Evolutionary conservation across 2,113 vertebrate species (phyloP), one percentile per base, ranked within the genome.

Genomic region (Cyrtonyx montezumae): DNA sequence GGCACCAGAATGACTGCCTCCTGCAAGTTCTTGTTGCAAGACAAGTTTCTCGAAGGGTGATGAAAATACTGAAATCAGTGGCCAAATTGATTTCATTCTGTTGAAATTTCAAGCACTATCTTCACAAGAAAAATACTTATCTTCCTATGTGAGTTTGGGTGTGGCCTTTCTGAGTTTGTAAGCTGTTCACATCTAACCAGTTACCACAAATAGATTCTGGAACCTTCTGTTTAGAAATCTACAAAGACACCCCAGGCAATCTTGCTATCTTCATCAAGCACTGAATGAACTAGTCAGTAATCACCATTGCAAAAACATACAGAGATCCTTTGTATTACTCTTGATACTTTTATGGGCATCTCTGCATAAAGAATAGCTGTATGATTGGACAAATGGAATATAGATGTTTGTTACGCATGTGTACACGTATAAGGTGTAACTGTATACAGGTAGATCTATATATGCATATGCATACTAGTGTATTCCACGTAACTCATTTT

Each of bases 131-230:
- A 71, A 55, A 20, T 55, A 69, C n/a, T 43, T 20, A 90, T 40
- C 20, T 70, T 84, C 42, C 49, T 8, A 2, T 16, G 68, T 49
- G 67, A 66, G 43, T 63, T 90, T 93, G 55, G 23, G 71, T 37
- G 40, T 69, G 0, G 3, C 55, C 71, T 79, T 77, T 40, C 80
- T 73, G 88, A 82, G 75, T 94, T 90, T 94, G 88, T 91, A 95
- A 91, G 75, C 93, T 1, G 7, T 81, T 96, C 94, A 92, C 86
- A 95, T 91, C 78, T 73, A 90, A 53, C 70, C 86, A 48, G 86
- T 93, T 90, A 77, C 90, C 71, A 78, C 90, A 83, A 91, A 95
- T 84, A 89, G 94, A 95, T 84, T 93, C 83, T 74, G 88, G 88
- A 95, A 90, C 71, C 71, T 96, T 95, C 69, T 19, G 76, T 66